Percentiles rank a stretch among this genome's conserved stretches.
Evolutionary conservation across 2,113 vertebrate species (phyloP).

Genomic region (Misgurnus mizolepis): DNA sequence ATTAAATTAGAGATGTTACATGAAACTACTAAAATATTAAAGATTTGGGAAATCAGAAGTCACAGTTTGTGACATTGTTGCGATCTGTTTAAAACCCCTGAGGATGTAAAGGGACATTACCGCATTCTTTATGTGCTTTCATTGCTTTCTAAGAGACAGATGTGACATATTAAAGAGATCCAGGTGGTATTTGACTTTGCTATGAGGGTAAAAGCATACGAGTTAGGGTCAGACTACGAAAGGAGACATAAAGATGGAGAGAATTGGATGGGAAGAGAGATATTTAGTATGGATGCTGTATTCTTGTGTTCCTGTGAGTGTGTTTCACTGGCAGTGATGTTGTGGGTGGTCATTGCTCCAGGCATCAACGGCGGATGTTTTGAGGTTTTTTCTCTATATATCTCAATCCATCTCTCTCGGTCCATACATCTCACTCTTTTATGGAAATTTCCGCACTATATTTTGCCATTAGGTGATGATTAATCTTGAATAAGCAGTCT

Average conservation of each 20-base stretch:
- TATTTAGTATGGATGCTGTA: conserved; percentile 17
- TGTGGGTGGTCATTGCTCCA: conserved; percentile 21
- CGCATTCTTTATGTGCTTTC: background rate
- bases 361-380: conserved; percentile 6
- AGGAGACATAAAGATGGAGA: background rate
- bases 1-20: too few species aligned
- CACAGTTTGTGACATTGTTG: background rate
- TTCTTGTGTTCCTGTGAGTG: background rate
- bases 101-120: background rate
- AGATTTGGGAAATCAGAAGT: background rate
- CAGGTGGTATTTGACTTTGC: background rate
- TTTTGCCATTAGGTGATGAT: conserved; percentile 44
- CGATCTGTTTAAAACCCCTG: background rate
- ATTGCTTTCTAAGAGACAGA: background rate
- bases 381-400: conserved; percentile 1
- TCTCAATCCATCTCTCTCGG: conserved; percentile 15
- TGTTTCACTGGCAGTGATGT: conserved; percentile 15
- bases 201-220: background rate
- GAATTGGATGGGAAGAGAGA: background rate
- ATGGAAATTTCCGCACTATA: conserved; percentile 25
- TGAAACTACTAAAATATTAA: too few species aligned
- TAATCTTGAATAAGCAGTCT: conserved; percentile 41
- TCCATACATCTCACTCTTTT: conserved; percentile 8
- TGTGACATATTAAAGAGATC: background rate
- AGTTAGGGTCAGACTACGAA: background rate